phyloP scores from a whole-genome alignment of 2,797 vertebrate genomes.

The Prunella strophiata region DNA sequence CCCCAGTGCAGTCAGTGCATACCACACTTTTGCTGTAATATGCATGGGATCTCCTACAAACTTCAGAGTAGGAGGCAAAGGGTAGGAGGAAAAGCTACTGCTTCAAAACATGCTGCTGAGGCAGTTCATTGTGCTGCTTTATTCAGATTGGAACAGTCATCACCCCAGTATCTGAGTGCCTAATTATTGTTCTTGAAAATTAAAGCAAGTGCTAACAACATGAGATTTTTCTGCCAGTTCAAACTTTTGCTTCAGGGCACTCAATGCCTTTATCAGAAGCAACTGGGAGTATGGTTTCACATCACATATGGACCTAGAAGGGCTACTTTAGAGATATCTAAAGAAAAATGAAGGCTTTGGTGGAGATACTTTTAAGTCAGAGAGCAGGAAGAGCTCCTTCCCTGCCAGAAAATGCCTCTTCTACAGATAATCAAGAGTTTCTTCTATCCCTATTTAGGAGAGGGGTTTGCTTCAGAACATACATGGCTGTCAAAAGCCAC shows the following conservation, averaged over 20 bases:
- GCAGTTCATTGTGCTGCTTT: constrained; percentile 33
- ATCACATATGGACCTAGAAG: neutral
- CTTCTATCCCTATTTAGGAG: neutral
- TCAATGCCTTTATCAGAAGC: neutral
- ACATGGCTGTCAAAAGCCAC: neutral
- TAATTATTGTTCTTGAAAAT: constrained; percentile 52
- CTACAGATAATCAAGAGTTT: neutral
- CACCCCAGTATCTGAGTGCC: neutral
- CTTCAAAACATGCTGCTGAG: constrained; percentile 12
- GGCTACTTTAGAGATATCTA: constrained; percentile 11
- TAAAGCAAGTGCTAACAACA: constrained; percentile 8
- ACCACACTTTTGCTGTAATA: neutral
- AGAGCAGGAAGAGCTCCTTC: neutral
- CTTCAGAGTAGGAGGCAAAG: constrained; percentile 14
- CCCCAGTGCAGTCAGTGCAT: neutral
- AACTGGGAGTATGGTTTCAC: neutral
- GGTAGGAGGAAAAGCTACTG: constrained; percentile 14
- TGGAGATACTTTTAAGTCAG: neutral
- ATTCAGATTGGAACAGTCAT: neutral
- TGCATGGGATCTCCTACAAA: neutral
- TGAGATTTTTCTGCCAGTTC: constrained; percentile 15
- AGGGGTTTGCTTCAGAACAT: neutral
- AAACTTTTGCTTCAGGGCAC: constrained; percentile 21
- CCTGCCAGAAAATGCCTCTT: neutral
- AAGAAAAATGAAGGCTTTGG: constrained; percentile 12